phyloP scores from a whole-genome alignment of 2,888 invertebrate genomes.

The Rhynchonema sp. region DNA sequence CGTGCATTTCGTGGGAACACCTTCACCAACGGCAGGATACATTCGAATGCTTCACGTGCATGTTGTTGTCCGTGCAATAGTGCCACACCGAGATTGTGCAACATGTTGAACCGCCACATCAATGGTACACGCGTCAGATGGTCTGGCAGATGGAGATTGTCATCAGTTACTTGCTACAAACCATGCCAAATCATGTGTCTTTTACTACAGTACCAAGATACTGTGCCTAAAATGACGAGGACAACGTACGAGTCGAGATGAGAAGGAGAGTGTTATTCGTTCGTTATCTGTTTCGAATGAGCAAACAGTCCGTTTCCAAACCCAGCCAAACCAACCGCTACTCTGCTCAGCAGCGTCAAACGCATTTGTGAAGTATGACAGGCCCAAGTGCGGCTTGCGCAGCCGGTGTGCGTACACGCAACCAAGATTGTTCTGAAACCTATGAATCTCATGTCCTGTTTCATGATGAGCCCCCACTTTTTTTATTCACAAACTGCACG shows the following conservation, averaged over 20 bases:
- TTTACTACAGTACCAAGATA: too few relatives aligned
- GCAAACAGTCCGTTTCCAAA: background rate
- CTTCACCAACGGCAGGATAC: slow-evolving; percentile 62
- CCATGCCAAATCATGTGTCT: too few relatives aligned
- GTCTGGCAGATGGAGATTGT: too few relatives aligned
- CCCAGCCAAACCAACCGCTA: background rate
- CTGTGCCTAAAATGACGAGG: too few relatives aligned
- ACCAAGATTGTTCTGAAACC: background rate
- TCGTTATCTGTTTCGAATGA: background rate
- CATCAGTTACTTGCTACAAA: too few relatives aligned
- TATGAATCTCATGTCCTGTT: too few relatives aligned
- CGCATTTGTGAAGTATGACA: background rate
- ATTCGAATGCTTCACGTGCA: slow-evolving; percentile 68
- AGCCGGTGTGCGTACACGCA: background rate
- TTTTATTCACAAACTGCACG: too few relatives aligned
- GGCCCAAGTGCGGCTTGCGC: background rate
- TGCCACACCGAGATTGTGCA: slow-evolving; percentile 53
- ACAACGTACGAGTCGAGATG: too few relatives aligned
- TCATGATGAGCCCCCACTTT: too few relatives aligned
- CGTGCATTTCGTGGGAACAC: slow-evolving; percentile 67
- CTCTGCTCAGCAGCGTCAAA: background rate
- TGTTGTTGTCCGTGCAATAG: slow-evolving; percentile 54
- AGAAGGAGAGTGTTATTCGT: too few relatives aligned
- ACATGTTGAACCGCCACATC: background rate
- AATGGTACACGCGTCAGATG: too few relatives aligned